Percentiles rank a stretch among this genome's conserved stretches.
Evolutionary conservation across 2,888 invertebrate species (phyloP).

Genomic region (Campopleginae sp.): DNA sequence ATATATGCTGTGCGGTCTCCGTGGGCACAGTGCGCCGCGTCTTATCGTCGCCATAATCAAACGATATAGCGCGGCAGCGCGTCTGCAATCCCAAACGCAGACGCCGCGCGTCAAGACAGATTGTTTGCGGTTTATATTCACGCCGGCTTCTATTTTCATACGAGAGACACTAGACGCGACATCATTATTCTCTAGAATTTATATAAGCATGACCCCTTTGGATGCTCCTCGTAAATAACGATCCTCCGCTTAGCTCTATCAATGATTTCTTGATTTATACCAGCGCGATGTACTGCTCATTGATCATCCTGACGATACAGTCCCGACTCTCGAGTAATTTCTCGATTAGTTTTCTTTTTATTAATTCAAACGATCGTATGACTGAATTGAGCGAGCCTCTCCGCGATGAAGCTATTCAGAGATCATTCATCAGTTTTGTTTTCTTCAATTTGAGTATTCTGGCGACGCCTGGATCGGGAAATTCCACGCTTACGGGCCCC

Average conservation of each 20-base stretch:
- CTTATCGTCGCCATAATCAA: constrained; percentile 65
- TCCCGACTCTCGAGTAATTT: constrained; percentile 6
- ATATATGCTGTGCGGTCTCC: constrained; percentile 22
- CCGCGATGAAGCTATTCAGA: neutral
- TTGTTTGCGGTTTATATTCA: constrained; percentile 54
- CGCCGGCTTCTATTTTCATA: constrained; percentile 51
- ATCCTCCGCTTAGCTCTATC: constrained; percentile 11
- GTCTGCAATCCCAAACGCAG: constrained; percentile 15
- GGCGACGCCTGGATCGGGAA: neutral
- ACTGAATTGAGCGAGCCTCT: neutral
- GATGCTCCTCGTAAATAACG: constrained; percentile 10
- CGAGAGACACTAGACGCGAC: constrained; percentile 31
- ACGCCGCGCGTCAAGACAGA: constrained; percentile 59
- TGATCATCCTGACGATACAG: neutral
- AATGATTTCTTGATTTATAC: constrained; percentile 13
- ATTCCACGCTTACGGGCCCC: neutral
- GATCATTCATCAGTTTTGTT: neutral
- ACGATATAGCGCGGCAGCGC: constrained; percentile 5
- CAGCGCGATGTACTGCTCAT: neutral
- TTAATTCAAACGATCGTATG: constrained; percentile 5
- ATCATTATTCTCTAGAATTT: constrained; percentile 49
- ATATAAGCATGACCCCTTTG: constrained; percentile 39
- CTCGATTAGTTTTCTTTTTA: neutral
- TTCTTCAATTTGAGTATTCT: neutral
- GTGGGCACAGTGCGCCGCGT: constrained; percentile 44